A percentile compares a stretch with the other conserved stretches of the same genome.
phyloP scores from a whole-genome alignment of 2,888 invertebrate genomes.

The Meiosimyza decipiens region DNA sequence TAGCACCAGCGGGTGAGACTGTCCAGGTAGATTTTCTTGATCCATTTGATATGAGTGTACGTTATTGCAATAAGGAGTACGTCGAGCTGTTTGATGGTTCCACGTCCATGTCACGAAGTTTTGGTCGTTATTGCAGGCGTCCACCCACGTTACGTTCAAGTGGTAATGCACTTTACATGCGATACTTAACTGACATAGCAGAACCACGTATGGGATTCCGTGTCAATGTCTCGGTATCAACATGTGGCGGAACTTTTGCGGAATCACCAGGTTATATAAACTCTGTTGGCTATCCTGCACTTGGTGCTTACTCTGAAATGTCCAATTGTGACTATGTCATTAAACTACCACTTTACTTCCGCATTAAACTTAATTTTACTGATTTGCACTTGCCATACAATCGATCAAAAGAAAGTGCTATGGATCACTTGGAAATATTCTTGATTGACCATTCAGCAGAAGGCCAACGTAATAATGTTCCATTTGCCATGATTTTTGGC shows the following conservation, averaged over 20 bases:
- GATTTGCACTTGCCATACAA: constrained; percentile 67
- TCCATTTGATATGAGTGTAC: constrained; percentile 75
- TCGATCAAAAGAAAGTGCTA: constrained; percentile 51
- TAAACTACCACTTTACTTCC: constrained; percentile 66
- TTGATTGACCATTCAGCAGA: constrained; percentile 33
- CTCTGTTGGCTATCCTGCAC: constrained; percentile 78
- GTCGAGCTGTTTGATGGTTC: constrained; percentile 88
- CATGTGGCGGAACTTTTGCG: constrained; percentile 79
- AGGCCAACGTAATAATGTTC: constrained; percentile 14
- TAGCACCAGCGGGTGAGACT: constrained; percentile 78
- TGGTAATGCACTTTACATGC: constrained; percentile 76
- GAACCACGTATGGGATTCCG: constrained; percentile 84
- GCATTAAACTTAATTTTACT: constrained; percentile 66
- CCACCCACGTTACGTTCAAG: constrained; percentile 73
- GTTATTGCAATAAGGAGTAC: constrained; percentile 68
- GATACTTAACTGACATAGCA: constrained; percentile 76
- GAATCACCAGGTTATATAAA: constrained; percentile 70
- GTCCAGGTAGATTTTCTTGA: constrained; percentile 81
- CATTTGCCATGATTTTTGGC: constrained; percentile 63
- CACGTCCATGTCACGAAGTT: constrained; percentile 73
- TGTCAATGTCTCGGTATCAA: constrained; percentile 64
- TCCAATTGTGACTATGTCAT: constrained; percentile 80
- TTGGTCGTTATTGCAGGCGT: constrained; percentile 75
- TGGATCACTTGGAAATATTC: constrained; percentile 66
- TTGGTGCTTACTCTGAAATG: constrained; percentile 70